phyloP scores from a whole-genome alignment of 2,888 invertebrate species.

The Tiphia femorata region DNA sequence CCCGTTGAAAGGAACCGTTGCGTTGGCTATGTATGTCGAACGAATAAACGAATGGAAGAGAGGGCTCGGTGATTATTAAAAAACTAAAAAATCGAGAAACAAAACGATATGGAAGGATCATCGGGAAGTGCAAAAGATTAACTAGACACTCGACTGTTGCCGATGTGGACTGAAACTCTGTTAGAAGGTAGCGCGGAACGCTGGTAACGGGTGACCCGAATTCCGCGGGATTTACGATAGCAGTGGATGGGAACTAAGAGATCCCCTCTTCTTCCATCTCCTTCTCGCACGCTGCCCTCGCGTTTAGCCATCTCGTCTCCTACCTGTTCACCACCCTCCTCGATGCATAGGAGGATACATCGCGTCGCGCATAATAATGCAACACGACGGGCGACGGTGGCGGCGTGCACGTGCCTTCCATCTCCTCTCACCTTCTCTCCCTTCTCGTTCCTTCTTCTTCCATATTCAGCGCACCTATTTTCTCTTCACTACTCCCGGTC shows the following conservation, averaged over 20 bases:
- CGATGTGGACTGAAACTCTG: conserved; percentile 31
- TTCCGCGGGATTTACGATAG: conserved; percentile 10
- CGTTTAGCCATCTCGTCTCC: too few species aligned
- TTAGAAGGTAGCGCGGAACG: conserved; percentile 5
- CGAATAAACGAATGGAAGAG: too few species aligned
- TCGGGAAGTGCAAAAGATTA: conserved; percentile 10
- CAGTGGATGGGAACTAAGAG: conserved; percentile 12
- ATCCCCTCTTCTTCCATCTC: too few species aligned
- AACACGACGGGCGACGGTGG: neutral
- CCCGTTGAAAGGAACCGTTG: too few species aligned
- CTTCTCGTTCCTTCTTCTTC: neutral
- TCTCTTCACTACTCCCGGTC: neutral
- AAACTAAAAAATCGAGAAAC: too few species aligned
- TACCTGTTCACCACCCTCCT: too few species aligned
- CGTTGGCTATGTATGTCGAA: too few species aligned
- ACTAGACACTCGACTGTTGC: neutral
- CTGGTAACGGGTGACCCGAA: conserved; percentile 40
- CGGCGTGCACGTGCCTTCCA: neutral
- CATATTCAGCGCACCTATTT: neutral
- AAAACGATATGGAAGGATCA: neutral
- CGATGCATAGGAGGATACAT: conserved; percentile 19
- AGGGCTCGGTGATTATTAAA: too few species aligned
- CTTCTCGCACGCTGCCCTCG: too few species aligned
- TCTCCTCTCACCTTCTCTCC: neutral
- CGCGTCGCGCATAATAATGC: conserved; percentile 23